These are phyloP conservation scores for Scophthalmus maximus DNA, from an alignment of 2,113 vertebrate species.

Conservation along the genomic window DNA sequence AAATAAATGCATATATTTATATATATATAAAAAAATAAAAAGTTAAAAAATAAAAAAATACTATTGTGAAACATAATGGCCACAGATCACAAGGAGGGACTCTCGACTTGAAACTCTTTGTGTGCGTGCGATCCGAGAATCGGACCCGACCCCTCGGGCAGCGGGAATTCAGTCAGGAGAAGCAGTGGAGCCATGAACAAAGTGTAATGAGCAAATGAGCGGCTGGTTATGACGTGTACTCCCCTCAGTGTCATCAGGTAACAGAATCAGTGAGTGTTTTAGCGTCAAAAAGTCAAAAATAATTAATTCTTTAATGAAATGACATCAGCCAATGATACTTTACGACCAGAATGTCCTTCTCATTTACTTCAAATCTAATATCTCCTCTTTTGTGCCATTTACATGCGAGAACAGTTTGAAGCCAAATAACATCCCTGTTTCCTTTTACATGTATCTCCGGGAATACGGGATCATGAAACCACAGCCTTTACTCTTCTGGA, in stretches of 20 bases:
- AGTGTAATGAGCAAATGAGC: too few relatives aligned
- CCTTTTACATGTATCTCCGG: not conserved
- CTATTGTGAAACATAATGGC: slow-evolving; percentile 77
- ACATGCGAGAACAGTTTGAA: slow-evolving; percentile 6
- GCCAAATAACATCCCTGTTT: not conserved
- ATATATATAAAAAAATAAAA: slow-evolving; percentile 79
- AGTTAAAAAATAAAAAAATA: slow-evolving; percentile 78
- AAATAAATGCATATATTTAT: slow-evolving; percentile 85
- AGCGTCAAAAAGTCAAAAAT: slow-evolving; percentile 14
- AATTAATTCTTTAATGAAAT: too few relatives aligned
- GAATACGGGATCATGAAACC: too few relatives aligned
- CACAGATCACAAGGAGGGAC: slow-evolving; percentile 70
- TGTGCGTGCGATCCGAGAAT: slow-evolving; percentile 55
- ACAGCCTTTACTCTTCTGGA: not conserved
- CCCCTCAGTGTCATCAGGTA: not conserved
- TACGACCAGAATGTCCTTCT: slow-evolving; percentile 14
- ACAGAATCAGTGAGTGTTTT: slow-evolving; percentile 15
- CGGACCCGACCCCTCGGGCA: slow-evolving; percentile 40
- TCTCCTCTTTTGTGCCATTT: slow-evolving; percentile 31
- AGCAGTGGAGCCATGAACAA: slow-evolving; percentile 20
- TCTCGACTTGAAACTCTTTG: slow-evolving; percentile 52
- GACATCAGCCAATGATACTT: not conserved
- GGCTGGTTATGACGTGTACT: slow-evolving; percentile 41
- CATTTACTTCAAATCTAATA: not conserved
- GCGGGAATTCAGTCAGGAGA: slow-evolving; percentile 23